These are phyloP conservation scores for Otocyon megalotis DNA, from an alignment of 2,113 vertebrate genomes.

Conservation along the genomic window DNA sequence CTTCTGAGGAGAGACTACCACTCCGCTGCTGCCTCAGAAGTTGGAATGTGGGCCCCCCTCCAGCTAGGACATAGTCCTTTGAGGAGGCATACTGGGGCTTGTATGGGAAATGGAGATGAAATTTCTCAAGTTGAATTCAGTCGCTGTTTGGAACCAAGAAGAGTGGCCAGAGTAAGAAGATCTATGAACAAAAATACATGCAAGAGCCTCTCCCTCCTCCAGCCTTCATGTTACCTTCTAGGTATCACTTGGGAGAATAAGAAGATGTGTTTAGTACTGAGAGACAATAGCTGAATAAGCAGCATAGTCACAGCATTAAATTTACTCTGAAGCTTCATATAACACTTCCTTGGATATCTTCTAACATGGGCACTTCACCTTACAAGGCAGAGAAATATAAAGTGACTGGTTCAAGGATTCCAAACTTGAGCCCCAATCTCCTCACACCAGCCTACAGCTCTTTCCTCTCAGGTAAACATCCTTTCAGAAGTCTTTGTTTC, in stretches of 20 bases:
- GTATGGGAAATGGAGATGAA: neutral
- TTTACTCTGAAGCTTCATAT: neutral
- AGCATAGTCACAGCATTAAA: neutral
- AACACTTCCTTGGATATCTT: neutral
- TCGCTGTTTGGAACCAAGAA: neutral
- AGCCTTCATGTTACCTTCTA: neutral
- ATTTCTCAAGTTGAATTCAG: neutral
- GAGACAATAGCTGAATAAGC: neutral
- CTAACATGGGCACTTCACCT: neutral
- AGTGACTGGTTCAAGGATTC: neutral
- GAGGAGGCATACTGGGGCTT: accelerated
- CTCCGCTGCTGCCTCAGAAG: neutral
- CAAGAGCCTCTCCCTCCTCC: neutral
- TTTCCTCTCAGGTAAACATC: neutral
- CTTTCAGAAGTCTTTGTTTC: neutral
- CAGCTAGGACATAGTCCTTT: neutral
- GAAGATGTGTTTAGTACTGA: neutral
- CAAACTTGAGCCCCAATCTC: neutral
- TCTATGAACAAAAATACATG: neutral
- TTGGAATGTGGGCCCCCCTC: neutral
- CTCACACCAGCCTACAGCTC: neutral
- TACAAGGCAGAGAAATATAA: neutral
- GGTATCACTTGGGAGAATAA: neutral
- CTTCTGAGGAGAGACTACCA: neutral
- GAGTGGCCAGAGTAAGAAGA: neutral